Evolutionary conservation across 2,113 vertebrate genomes (phyloP).

Genomic region (Melanerpes formicivorus): DNA sequence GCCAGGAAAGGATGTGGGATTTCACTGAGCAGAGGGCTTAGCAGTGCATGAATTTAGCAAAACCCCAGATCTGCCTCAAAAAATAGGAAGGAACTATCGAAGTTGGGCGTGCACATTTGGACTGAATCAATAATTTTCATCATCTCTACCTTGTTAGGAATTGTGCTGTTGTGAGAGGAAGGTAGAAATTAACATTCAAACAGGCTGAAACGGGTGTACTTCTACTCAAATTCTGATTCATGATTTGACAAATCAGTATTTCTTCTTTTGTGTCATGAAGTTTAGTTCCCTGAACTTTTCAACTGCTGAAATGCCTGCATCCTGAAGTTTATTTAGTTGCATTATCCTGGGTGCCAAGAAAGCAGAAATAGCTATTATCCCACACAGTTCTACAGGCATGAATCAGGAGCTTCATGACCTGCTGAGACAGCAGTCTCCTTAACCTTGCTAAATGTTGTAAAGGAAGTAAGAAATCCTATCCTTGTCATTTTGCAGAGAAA

Average conservation of each 20-base stretch:
- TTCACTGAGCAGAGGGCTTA: background rate
- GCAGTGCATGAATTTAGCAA: background rate
- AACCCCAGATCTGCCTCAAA: background rate
- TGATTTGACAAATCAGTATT: background rate
- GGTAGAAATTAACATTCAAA: background rate
- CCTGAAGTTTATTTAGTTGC: background rate
- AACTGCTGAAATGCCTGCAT: background rate
- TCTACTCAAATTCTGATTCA: background rate
- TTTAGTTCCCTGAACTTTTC: background rate
- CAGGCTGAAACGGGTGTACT: background rate
- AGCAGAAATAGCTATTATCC: background rate
- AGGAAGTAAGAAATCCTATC: background rate
- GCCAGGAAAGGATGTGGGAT: background rate
- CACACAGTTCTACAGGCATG: background rate
- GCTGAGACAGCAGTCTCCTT: constrained; percentile 47
- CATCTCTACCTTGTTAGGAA: background rate
- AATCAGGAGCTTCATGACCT: constrained; percentile 1
- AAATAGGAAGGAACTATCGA: background rate
- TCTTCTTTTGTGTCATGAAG: background rate
- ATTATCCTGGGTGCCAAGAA: background rate
- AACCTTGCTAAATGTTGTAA: background rate
- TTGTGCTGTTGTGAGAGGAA: background rate
- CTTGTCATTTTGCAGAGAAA: constrained; percentile 1
- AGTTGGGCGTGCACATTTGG: background rate
- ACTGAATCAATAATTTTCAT: background rate